Evolutionary conservation across 2,797 vertebrate species (phyloP).

Genomic region (Okamejei kenojei): DNA sequence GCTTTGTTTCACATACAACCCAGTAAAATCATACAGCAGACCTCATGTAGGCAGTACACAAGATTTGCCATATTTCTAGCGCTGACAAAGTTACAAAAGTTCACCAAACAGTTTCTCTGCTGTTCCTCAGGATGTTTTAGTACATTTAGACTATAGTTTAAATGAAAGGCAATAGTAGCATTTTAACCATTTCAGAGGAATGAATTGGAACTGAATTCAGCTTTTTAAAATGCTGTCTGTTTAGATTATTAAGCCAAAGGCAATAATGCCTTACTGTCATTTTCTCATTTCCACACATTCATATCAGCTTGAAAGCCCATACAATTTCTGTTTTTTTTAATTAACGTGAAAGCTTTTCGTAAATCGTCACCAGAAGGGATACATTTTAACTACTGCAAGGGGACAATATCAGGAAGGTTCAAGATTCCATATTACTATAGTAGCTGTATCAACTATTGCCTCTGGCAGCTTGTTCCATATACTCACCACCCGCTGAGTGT

Average conservation of each 20-base stretch:
- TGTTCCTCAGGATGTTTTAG: not conserved
- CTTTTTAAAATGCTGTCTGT: not conserved
- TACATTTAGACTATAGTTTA: not conserved
- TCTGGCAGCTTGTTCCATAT: too few relatives aligned
- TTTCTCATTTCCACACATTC: not conserved
- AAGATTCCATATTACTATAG: not conserved
- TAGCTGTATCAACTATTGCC: too few relatives aligned
- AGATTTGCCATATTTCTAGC: too few relatives aligned
- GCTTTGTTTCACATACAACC: too few relatives aligned
- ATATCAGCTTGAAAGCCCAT: not conserved
- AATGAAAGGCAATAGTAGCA: not conserved
- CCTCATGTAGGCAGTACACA: too few relatives aligned
- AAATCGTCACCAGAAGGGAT: not conserved
- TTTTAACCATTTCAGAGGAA: not conserved
- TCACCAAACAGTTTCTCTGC: not conserved
- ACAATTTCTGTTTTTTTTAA: not conserved
- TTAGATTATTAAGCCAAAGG: not conserved
- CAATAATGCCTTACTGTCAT: not conserved
- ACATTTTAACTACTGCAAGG: not conserved
- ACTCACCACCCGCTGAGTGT: not conserved
- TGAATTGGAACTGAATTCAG: not conserved
- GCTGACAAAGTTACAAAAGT: too few relatives aligned
- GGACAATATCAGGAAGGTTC: not conserved
- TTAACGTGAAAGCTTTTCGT: not conserved
- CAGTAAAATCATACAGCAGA: too few relatives aligned